A percentile compares a stretch with the other conserved stretches of the same genome.
Evolutionary conservation across 1,140 invertebrate species (phyloP).

Genomic region (Prorops nasuta): DNA sequence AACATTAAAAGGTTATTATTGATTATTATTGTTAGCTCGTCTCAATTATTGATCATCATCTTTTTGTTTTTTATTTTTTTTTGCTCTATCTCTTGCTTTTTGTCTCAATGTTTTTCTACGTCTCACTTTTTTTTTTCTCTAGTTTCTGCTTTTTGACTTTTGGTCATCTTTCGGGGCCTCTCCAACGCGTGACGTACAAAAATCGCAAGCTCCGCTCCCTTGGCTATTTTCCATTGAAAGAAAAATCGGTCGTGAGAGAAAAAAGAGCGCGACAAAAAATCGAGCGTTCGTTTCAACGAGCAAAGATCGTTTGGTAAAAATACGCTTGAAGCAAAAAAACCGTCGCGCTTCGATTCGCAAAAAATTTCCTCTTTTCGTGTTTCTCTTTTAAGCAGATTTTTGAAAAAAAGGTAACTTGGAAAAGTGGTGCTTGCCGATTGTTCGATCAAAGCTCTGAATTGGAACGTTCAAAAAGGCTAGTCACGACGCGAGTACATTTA

Average conservation of each 20-base stretch:
- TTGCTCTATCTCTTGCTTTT: not conserved
- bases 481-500: not conserved
- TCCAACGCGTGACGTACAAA: not conserved
- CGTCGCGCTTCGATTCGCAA: not conserved
- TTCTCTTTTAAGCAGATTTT: not conserved
- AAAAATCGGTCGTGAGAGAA: not conserved
- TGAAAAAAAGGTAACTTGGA: not conserved
- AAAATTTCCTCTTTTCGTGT: not conserved
- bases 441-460: not conserved
- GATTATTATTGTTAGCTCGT: slow-evolving; percentile 1
- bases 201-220: not conserved
- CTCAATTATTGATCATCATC: too few relatives aligned
- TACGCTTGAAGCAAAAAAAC: not conserved
- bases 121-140: not conserved
- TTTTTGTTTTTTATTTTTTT: too few relatives aligned
- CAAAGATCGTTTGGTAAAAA: slow-evolving; percentile 1
- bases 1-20: slow-evolving; percentile 9
- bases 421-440: not conserved
- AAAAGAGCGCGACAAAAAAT: too few relatives aligned
- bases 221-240: not conserved
- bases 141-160: not conserved
- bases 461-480: not conserved
- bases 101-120: too few relatives aligned
- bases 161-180: not conserved
- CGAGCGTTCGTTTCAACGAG: too few relatives aligned